These are phyloP conservation scores for Melipona beecheii DNA, from an alignment of 2,888 invertebrate species.

Conservation along the genomic window DNA sequence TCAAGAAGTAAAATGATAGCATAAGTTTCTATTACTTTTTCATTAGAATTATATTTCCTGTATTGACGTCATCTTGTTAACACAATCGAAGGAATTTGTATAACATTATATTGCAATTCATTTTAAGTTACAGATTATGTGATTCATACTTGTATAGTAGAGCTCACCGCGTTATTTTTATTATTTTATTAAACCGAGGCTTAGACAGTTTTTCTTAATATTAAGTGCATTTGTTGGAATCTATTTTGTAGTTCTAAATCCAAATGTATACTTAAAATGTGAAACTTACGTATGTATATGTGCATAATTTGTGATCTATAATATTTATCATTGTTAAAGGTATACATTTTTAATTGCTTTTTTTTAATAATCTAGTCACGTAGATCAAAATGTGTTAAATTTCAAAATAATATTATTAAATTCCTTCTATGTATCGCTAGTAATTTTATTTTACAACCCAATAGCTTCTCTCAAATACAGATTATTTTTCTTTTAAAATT, in stretches of 20 bases:
- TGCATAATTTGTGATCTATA: constrained; percentile 73
- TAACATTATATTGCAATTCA: constrained; percentile 42
- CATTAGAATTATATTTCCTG: constrained; percentile 26
- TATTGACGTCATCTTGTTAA: constrained; percentile 33
- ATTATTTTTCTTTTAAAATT: background rate
- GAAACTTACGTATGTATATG: constrained; percentile 59
- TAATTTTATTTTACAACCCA: constrained; percentile 57
- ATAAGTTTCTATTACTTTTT: constrained; percentile 39
- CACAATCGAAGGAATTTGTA: constrained; percentile 60
- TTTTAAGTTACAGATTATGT: constrained; percentile 42
- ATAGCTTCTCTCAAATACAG: background rate
- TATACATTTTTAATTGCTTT: constrained; percentile 77
- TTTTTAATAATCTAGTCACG: constrained; percentile 82
- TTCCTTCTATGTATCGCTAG: constrained; percentile 73
- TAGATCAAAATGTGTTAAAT: constrained; percentile 79
- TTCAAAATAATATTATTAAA: constrained; percentile 77
- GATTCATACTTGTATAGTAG: constrained; percentile 49
- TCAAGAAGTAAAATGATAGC: constrained; percentile 56
- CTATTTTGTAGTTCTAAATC: constrained; percentile 52
- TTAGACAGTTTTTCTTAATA: constrained; percentile 53
- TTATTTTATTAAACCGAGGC: constrained; percentile 49
- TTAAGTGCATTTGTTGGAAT: constrained; percentile 54
- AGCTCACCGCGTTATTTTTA: constrained; percentile 39
- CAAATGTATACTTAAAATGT: constrained; percentile 60
- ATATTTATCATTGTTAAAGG: constrained; percentile 77